phyloP scores from a whole-genome alignment of 2,797 vertebrate genomes.

The Lepidocolaptes lacrymiger region DNA sequence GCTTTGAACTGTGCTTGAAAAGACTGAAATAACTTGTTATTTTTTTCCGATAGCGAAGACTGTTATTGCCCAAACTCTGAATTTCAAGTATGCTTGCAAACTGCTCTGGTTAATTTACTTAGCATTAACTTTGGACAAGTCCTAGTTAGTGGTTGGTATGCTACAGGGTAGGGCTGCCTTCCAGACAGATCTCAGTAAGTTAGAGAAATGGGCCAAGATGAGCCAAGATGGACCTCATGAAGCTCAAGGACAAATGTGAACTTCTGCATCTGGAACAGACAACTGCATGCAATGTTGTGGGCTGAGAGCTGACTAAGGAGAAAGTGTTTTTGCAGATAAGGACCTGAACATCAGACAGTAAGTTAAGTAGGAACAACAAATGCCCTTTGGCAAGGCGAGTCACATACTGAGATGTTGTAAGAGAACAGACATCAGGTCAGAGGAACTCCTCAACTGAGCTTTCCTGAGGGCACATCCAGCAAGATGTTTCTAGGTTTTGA shows the following conservation, averaged over 20 bases:
- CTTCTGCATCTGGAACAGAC: not conserved
- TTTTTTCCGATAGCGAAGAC: not conserved
- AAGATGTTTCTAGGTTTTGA: not conserved
- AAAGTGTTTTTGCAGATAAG: not conserved
- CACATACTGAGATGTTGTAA: not conserved
- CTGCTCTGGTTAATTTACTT: not conserved
- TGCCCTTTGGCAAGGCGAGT: not conserved
- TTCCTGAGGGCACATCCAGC: not conserved
- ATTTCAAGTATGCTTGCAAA: not conserved
- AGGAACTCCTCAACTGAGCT: not conserved
- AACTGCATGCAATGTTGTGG: not conserved
- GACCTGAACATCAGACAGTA: not conserved
- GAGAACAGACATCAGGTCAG: not conserved
- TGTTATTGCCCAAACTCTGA: not conserved
- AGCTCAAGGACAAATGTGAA: not conserved
- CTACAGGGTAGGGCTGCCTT: not conserved
- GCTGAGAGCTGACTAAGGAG: not conserved
- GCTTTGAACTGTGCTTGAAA: not conserved
- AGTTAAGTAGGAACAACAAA: not conserved
- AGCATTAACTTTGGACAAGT: not conserved
- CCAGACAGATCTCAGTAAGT: not conserved
- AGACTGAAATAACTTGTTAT: not conserved
- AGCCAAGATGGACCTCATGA: not conserved
- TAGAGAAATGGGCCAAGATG: not conserved
- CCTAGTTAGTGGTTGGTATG: not conserved